These are phyloP conservation scores for Heliconius ethilla DNA, from an alignment of 2,888 invertebrate genomes.

Conservation along the genomic window DNA sequence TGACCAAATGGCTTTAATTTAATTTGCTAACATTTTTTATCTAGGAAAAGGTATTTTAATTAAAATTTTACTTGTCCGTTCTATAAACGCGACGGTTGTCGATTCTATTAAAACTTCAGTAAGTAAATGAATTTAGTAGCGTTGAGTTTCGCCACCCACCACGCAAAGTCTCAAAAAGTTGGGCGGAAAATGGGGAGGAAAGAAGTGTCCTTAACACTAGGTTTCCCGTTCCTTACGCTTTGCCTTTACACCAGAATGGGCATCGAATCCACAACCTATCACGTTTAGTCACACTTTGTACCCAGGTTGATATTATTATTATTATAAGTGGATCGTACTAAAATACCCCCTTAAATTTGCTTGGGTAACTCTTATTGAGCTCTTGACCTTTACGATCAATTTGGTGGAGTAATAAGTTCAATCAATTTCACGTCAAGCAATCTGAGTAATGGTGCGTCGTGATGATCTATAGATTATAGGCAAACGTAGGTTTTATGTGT, in stretches of 20 bases:
- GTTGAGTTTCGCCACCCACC: too few relatives aligned
- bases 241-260: too few relatives aligned
- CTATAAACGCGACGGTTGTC: too few relatives aligned
- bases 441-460: not conserved
- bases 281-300: too few relatives aligned
- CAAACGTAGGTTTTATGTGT: not conserved
- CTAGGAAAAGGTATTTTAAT: not conserved
- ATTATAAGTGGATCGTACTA: not conserved
- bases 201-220: not conserved
- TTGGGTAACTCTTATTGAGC: not conserved
- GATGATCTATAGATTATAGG: not conserved
- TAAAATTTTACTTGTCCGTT: not conserved
- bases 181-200: too few relatives aligned
- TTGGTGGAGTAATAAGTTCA: constrained; percentile 1
- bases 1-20: not conserved
- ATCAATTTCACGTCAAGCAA: constrained; percentile 11
- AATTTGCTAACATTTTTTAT: not conserved
- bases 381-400: constrained; percentile 18
- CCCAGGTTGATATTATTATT: not conserved
- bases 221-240: not conserved
- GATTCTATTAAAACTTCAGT: too few relatives aligned
- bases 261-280: too few relatives aligned
- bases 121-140: too few relatives aligned
- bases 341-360: not conserved
- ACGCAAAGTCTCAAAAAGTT: not conserved